Conservation (phyloP, 2,888 invertebrate genomes). For the Agelastica alni region DNA sequence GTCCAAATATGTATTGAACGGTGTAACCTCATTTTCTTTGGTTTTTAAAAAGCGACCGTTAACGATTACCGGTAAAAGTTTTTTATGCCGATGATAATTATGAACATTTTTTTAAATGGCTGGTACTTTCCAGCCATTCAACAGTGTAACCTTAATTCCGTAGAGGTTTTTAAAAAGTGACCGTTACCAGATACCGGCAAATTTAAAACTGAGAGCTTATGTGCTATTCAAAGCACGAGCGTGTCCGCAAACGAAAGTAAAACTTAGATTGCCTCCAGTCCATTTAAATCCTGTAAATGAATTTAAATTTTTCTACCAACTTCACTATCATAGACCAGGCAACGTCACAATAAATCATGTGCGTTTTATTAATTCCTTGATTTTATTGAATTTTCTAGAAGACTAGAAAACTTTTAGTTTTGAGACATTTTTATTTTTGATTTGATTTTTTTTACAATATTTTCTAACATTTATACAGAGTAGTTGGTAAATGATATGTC, state of each 20-base stretch:
- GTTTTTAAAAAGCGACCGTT: no score
- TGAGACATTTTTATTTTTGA: no score
- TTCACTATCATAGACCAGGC: constrained; percentile 3
- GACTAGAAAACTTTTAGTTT: no score
- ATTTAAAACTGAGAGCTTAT: constrained; percentile 26
- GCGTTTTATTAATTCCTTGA: no score
- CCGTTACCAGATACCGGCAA: constrained; percentile 8
- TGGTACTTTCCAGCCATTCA: not conserved
- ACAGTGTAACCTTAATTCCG: not conserved
- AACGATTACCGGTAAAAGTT: no score
- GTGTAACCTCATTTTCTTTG: no score
- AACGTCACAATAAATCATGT: no score
- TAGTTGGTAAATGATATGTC: no score
- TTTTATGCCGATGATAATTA: not conserved
- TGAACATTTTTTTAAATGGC: not conserved
- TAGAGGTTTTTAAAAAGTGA: constrained; percentile 3
- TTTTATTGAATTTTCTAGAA: no score
- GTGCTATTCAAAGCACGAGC: constrained; percentile 42
- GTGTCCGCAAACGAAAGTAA: constrained; percentile 48
- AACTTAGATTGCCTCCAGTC: constrained; percentile 40
- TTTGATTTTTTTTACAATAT: no score
- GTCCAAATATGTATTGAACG: no score
- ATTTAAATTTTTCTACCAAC: constrained; percentile 26
- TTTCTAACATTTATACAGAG: no score
- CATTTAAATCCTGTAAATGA: constrained; percentile 37